Evolutionary conservation across 2,888 invertebrate genomes (phyloP).

Genomic region (Sussaba pulchella): DNA sequence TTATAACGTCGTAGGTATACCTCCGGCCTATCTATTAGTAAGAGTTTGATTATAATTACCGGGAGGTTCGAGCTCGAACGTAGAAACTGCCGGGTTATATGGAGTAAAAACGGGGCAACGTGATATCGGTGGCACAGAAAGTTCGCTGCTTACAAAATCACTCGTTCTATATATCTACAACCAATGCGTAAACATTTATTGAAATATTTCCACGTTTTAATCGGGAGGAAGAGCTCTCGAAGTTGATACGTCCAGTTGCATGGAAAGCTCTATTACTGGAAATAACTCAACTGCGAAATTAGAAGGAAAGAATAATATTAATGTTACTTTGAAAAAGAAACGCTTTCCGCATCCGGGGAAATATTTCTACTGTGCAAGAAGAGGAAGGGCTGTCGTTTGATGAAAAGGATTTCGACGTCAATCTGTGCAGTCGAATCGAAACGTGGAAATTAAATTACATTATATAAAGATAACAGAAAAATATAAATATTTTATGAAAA

Average conservation of each 20-base stretch:
- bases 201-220: slow-evolving; percentile 61
- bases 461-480: neutral
- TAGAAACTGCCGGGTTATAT: slow-evolving; percentile 25
- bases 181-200: slow-evolving; percentile 71
- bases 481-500: neutral
- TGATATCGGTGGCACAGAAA: slow-evolving; percentile 66
- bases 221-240: slow-evolving; percentile 6
- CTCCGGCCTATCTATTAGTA: slow-evolving; percentile 74
- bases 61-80: slow-evolving; percentile 55
- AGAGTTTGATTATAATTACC: slow-evolving; percentile 79
- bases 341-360: too few relatives aligned
- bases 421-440: too few relatives aligned
- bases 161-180: slow-evolving; percentile 15
- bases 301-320: too few relatives aligned
- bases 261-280: neutral
- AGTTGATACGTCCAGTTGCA: slow-evolving; percentile 31
- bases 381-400: too few relatives aligned
- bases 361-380: too few relatives aligned
- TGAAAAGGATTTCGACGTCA: too few relatives aligned
- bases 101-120: slow-evolving; percentile 62
- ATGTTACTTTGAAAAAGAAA: too few relatives aligned
- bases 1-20: slow-evolving; percentile 71
- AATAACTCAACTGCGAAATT: too few relatives aligned
- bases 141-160: slow-evolving; percentile 63
- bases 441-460: too few relatives aligned